Base-by-base conservation (phyloP, 2,888 invertebrate species). In the Lamellibrachia columna region DNA sequence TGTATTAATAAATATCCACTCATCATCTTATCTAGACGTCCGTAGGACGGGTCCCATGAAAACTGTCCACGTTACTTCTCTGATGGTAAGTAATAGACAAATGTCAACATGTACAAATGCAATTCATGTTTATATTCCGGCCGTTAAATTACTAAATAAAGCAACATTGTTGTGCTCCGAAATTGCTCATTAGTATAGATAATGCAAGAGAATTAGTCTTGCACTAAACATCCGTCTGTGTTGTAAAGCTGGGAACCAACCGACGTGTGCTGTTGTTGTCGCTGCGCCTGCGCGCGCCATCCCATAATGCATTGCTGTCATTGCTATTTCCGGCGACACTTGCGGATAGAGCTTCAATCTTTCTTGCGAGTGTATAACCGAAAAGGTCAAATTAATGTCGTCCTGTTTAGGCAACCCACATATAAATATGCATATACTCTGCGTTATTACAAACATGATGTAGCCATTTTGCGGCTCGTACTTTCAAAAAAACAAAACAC, bases 251-350 rank as follows among this genome's bases (percentile, higher is more conserved):
- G 75, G 75, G 22, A 0, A 75, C 75, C 75, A 75, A 22, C 15
- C 75, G 3, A 22, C 75, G 22, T 4, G 75, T 75, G 75, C 75
- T 75, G 15, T 75, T 75, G 22, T 75, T 75, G 11, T 75, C 75
- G 75, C 75, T 75, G 75, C 75, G 75, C n/a, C 22, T 75, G 75
- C 22, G 75, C 40, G 40, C 75, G 22, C 75, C 75, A 22, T 75
- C 75, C 75, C 75, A 75, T 22, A 75, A 75, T 75, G 75, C 75
- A 75, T 75, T 75, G 75, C 75, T 75, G 75, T 22, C 75, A 75
- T 22, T 75, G 75, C 22, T 75, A 15, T 75, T 22, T 75, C 75
- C 75, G 22, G 75, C n/a, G 75, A 1, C n/a, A 11, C 4, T 75
- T 75, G 75, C 75, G 2, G 22, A 15, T n/a, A 11, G 22, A 75